Base-by-base conservation (phyloP, 2,888 invertebrate genomes). In the Lithosia quadra region DNA sequence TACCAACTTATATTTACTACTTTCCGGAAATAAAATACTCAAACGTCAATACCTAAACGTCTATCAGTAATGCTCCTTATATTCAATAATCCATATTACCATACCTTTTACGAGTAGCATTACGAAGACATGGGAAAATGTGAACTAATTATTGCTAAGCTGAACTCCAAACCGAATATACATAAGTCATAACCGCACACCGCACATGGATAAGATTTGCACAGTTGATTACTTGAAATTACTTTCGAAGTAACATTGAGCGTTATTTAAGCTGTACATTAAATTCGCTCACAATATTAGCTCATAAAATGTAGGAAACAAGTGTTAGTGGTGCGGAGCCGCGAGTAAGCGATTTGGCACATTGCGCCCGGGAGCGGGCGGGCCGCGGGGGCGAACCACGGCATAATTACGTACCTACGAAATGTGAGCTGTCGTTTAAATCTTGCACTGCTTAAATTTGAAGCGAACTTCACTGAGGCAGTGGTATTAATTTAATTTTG, bases 261-360 rank as follows among this genome's bases (percentile, higher is more conserved):
- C 59, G 28, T 53, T 3, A 60, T 64, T 68, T 64, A 55, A 60
- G 55, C 39, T n/a, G 36, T 55, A 22, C 36, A 61, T 57, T 21
- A 57, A 22, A 60, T 39, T 21, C 22, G 39, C 39, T 74, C 65
- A 71, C 71, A 65, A 74, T 74, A 70, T 76, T 73, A 69, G 34
- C 68, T 55, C 68, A 64, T 73, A 66, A 74, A 79, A 72, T 72
- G 67, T 73, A 69, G 63, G 69, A 71, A 79, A 82, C 85, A 88
- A 83, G 83, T 86, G 85, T 91, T 92, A 90, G 85, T 75, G 83
- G 84, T 80, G 75, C 80, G 82, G 87, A 86, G 88, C 86, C 88
- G 90, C 92, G 92, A 92, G 90, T 92, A 93, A 93, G 92, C 93
- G 94, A 92, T 93, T 94, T 93, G 92, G 93, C 92, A 93, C 93